These are phyloP conservation scores for Alfaro cultratus DNA, from an alignment of 2,797 vertebrate genomes.

Conservation along the genomic window DNA sequence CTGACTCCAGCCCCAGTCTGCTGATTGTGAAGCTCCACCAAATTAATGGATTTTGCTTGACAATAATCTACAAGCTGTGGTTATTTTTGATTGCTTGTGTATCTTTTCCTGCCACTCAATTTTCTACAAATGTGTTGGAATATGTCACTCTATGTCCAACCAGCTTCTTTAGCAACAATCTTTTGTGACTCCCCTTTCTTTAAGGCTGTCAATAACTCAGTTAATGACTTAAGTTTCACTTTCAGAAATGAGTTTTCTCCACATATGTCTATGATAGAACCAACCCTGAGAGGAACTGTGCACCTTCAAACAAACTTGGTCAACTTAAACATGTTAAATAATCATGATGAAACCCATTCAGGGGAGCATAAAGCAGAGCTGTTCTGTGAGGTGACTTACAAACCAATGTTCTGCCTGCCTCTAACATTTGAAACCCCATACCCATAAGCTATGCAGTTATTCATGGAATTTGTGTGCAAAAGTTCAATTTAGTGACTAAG, in stretches of 20 bases:
- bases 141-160: neutral
- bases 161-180: neutral
- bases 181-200: neutral
- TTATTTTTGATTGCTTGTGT: neutral
- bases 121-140: neutral
- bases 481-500: slow-evolving; percentile 1
- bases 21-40: neutral
- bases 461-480: slow-evolving; percentile 2
- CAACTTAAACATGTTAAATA: neutral
- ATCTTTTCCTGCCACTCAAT: neutral
- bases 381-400: neutral
- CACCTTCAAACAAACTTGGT: neutral
- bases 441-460: neutral
- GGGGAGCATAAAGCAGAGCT: neutral
- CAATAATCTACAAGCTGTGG: neutral
- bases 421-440: slow-evolving; percentile 7
- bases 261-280: neutral
- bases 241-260: neutral
- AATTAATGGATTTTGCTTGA: neutral
- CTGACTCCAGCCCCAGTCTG: neutral
- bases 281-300: neutral
- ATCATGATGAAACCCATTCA: neutral
- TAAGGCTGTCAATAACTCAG: neutral
- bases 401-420: neutral
- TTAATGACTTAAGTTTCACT: neutral